Conservation (phyloP, 1,140 invertebrate genomes). For the Meloidogyne floridensis region DNA sequence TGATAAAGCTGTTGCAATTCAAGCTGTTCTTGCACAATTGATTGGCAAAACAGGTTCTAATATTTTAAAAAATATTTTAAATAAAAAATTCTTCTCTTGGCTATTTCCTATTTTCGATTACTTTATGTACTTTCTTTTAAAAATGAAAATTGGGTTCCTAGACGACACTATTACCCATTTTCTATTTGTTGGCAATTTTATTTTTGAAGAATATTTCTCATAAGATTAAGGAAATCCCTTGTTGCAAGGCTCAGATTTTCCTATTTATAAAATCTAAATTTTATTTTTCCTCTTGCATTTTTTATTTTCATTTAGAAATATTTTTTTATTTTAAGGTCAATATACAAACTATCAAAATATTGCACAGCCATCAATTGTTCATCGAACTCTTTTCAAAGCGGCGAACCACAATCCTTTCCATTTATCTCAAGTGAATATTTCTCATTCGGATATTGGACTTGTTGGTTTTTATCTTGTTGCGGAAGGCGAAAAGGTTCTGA, state of each 20-base stretch:
- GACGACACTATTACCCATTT: too few relatives aligned
- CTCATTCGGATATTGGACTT: conserved; percentile 55
- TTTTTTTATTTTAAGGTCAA: conserved; percentile 39
- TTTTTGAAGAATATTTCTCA: too few relatives aligned
- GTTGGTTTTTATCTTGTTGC: conserved; percentile 58
- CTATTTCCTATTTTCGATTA: too few relatives aligned
- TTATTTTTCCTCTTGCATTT: too few relatives aligned
- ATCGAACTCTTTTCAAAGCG: conserved; percentile 40
- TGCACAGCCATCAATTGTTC: conserved; percentile 43
- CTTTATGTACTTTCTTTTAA: too few relatives aligned
- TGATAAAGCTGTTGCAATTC: conserved; percentile 55
- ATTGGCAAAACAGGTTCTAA: conserved; percentile 44
- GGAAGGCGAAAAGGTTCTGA: conserved; percentile 38
- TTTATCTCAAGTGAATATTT: conserved; percentile 48
- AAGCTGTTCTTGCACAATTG: conserved; percentile 53
- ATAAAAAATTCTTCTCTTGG: too few relatives aligned
- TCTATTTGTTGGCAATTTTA: too few relatives aligned
- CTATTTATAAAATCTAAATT: too few relatives aligned
- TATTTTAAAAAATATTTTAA: neutral
- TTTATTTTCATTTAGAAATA: neutral
- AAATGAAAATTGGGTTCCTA: too few relatives aligned
- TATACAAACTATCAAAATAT: conserved; percentile 44
- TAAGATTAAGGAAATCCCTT: too few relatives aligned
- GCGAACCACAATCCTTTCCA: conserved; percentile 52
- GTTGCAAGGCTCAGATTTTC: too few relatives aligned